phyloP scores from a whole-genome alignment of 2,797 vertebrate genomes.

The Chloroceryle inda region DNA sequence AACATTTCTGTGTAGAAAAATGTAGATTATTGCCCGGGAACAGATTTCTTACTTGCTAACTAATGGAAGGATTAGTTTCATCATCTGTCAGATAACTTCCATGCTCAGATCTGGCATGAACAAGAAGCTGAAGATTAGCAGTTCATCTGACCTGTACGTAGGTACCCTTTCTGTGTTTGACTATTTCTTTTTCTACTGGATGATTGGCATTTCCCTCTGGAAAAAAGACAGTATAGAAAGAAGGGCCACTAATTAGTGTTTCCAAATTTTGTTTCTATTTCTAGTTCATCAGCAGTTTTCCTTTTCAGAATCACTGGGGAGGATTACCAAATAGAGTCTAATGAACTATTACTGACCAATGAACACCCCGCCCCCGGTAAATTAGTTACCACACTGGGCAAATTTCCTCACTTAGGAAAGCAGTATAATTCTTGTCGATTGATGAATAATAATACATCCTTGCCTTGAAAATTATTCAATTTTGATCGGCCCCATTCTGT shows the following conservation, averaged over 20 bases:
- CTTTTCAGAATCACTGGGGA: slow-evolving; percentile 17
- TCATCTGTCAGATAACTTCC: neutral
- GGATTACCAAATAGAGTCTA: slow-evolving; percentile 8
- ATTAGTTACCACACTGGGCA: neutral
- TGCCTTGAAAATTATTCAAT: neutral
- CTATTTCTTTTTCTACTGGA: neutral
- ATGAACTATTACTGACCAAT: slow-evolving; percentile 17
- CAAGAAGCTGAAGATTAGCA: neutral
- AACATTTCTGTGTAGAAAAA: neutral
- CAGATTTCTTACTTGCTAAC: neutral
- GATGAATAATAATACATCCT: neutral
- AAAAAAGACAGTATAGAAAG: slow-evolving; percentile 31
- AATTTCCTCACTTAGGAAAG: slow-evolving; percentile 7
- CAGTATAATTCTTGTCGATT: neutral
- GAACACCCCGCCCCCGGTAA: neutral
- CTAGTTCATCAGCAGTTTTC: slow-evolving; percentile 26
- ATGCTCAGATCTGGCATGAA: neutral
- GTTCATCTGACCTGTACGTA: neutral
- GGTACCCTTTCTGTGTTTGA: slow-evolving; percentile 31
- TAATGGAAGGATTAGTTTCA: neutral
- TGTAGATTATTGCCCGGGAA: neutral
- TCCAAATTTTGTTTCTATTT: slow-evolving; percentile 44
- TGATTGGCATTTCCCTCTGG: slow-evolving; percentile 22
- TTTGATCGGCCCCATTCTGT: neutral
- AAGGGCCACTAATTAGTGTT: slow-evolving; percentile 65